Base-by-base conservation (phyloP, 2,888 invertebrate species). In the Mesorhabditis belari region DNA sequence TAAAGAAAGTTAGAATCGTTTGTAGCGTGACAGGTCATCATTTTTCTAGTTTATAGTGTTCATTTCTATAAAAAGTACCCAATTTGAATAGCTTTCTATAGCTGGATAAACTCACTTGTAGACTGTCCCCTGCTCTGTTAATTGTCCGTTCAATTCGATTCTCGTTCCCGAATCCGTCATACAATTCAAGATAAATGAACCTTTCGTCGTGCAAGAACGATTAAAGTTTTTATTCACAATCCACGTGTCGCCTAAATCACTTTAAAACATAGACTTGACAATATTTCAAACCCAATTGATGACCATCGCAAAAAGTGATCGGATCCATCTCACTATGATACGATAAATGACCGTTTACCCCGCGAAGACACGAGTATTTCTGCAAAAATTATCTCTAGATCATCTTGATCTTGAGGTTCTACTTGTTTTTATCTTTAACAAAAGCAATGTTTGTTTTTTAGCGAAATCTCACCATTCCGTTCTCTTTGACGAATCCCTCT, bases 81-180 rank as follows among this genome's bases (percentile, higher is more conserved):
- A n/a, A n/a, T n/a, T n/a, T n/a, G n/a, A n/a, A n/a, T n/a, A n/a
- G n/a, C n/a, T n/a, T n/a, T n/a, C n/a, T n/a, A n/a, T n/a, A n/a
- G n/a, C n/a, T n/a, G n/a, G n/a, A n/a, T n/a, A n/a, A n/a, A n/a
- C n/a, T n/a, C n/a, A n/a, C n/a, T n/a, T n/a, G n/a, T n/a, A n/a
- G 52, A 51, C 52, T n/a, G n/a, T 9, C 19, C 19, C n/a, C 23
- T n/a, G n/a, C n/a, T 51, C 52, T 17, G 52, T 51, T 1, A 51
- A 9, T 19, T n/a, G n/a, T 27, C 58, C 63, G 56, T 70, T 70
- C 24, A 70, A 49, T 4, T 62, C 61, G 19, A 73, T 64, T 6
- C 66, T 58, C 29, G 69, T 70, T 51, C 72, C 72, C 1, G 69
- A 57, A 58, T 73, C 72, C 17, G 72, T 69, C 6, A 73, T 65